A percentile compares a stretch with the other conserved stretches of the same genome.
Evolutionary conservation across 1,140 invertebrate genomes (phyloP).

Genomic region (Stenopsyche tienmushanensis): DNA sequence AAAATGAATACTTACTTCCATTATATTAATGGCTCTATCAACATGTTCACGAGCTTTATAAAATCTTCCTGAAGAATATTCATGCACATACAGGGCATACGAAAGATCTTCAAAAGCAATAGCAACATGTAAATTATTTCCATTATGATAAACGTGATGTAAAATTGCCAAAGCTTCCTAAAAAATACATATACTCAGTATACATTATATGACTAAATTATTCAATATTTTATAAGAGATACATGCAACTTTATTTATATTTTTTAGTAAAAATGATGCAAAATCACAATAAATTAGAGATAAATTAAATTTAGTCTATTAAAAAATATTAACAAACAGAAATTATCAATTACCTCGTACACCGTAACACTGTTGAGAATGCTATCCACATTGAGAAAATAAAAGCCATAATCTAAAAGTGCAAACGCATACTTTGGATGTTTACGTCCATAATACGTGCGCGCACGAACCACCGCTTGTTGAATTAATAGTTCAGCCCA

Average conservation of each 20-base stretch:
- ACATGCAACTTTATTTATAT: too few relatives aligned
- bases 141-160: constrained; percentile 71
- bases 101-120: constrained; percentile 87
- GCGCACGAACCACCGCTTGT: constrained; percentile 75
- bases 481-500: constrained; percentile 78
- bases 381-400: constrained; percentile 85
- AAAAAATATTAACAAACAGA: too few relatives aligned
- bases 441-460: constrained; percentile 63
- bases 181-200: constrained; percentile 15
- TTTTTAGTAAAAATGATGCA: too few relatives aligned
- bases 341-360: constrained; percentile 81
- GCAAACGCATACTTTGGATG: constrained; percentile 83
- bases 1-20: constrained; percentile 54
- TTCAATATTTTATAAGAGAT: too few relatives aligned
- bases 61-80: constrained; percentile 88
- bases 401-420: constrained; percentile 86
- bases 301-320: too few relatives aligned
- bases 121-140: constrained; percentile 82
- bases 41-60: constrained; percentile 76
- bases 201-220: too few relatives aligned
- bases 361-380: constrained; percentile 78
- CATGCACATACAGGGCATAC: constrained; percentile 87
- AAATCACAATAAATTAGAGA: too few relatives aligned
- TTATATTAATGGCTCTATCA: constrained; percentile 78
- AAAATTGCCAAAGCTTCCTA: constrained; percentile 76